Evolutionary conservation across 2,797 vertebrate species (phyloP).

Genomic region (Clarias laeviceps): DNA sequence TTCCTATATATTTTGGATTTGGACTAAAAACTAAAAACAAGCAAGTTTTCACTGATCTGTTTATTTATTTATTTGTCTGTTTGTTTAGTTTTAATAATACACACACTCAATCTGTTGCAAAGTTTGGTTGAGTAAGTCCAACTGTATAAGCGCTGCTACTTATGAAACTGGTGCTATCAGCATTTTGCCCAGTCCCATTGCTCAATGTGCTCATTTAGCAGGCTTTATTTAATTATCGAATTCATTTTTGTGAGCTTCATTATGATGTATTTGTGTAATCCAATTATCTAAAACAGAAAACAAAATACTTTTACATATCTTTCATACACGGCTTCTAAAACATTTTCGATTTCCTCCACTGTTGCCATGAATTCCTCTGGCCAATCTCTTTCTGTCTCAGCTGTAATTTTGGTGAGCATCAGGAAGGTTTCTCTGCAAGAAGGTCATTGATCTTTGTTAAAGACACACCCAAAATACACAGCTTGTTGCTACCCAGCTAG

Average conservation of each 20-base stretch:
- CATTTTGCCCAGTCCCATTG: constrained; percentile 48
- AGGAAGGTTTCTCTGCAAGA: constrained; percentile 9
- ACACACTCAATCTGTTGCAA: constrained; percentile 29
- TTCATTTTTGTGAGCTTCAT: constrained; percentile 32
- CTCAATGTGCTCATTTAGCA: constrained; percentile 52
- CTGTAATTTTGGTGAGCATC: neutral
- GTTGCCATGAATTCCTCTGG: neutral
- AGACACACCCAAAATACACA: constrained; percentile 47
- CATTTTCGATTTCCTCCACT: neutral
- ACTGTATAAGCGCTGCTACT: constrained; percentile 42
- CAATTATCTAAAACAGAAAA: constrained; percentile 5
- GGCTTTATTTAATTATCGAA: constrained; percentile 68
- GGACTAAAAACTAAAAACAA: neutral
- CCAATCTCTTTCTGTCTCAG: neutral
- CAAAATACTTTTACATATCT: neutral
- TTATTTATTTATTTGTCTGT: neutral
- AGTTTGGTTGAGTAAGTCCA: constrained; percentile 27
- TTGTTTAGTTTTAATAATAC: neutral
- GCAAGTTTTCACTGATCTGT: neutral
- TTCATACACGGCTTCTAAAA: neutral
- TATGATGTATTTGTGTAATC: constrained; percentile 7
- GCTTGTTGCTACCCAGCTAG: constrained; percentile 40
- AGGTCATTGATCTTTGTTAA: constrained; percentile 35
- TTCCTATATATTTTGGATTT: neutral
- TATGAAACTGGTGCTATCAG: constrained; percentile 59